A percentile compares a stretch with the other conserved stretches of the same genome.
phyloP scores from a whole-genome alignment of 1,140 invertebrate genomes.

The Wasmannia auropunctata region DNA sequence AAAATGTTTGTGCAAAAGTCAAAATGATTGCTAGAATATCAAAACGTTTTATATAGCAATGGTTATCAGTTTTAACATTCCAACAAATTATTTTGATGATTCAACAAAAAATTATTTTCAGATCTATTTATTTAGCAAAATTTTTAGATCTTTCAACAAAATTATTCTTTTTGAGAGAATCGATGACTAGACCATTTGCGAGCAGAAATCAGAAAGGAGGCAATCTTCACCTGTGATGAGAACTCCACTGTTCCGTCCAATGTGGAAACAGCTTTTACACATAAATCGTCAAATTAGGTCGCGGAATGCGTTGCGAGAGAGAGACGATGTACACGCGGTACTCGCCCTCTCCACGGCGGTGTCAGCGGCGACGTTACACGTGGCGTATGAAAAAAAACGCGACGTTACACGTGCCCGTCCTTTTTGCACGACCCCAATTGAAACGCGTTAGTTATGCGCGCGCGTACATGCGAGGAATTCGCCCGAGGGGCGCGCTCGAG shows the following conservation, averaged over 20 bases:
- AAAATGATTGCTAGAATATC: too few species aligned
- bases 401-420: conserved; percentile 3
- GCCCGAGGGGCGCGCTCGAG: conserved; percentile 29
- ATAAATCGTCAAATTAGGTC: conserved; percentile 24
- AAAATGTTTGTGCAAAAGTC: too few species aligned
- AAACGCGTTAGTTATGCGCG: conserved; percentile 51
- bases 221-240: not conserved
- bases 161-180: too few species aligned
- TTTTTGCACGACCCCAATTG: conserved; percentile 28
- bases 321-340: not conserved
- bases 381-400: conserved; percentile 36
- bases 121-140: too few species aligned
- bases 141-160: too few species aligned
- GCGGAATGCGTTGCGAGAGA: not conserved
- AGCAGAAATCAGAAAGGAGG: not conserved
- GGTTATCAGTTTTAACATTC: too few species aligned
- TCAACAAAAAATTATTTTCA: too few species aligned
- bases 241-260: not conserved
- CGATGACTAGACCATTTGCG: not conserved
- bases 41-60: too few species aligned
- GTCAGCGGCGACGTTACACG: not conserved
- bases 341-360: too few species aligned
- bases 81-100: too few species aligned
- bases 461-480: conserved; percentile 3
- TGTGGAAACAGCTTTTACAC: not conserved